Conservation (phyloP, 2,797 vertebrate species). For the Decapterus maruadsi region DNA sequence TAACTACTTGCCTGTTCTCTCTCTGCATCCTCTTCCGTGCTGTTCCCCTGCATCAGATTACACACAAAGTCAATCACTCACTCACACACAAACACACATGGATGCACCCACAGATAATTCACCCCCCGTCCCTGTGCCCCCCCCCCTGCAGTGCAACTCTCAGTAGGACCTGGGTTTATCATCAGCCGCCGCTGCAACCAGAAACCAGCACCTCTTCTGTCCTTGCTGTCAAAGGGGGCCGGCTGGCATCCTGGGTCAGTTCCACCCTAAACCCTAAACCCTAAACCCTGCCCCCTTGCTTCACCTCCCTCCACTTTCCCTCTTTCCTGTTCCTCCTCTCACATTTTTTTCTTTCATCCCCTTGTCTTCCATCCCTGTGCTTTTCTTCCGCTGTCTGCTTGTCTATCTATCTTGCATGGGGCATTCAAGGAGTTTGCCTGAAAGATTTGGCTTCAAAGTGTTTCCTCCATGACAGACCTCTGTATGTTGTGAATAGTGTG, state of each 20-base stretch:
- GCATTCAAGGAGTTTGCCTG: slow-evolving; percentile 6
- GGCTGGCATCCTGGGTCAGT: slow-evolving; percentile 65
- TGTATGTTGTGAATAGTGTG: slow-evolving; percentile 31
- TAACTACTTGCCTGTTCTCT: slow-evolving; percentile 9
- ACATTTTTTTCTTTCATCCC: slow-evolving; percentile 7
- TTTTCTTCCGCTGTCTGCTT: slow-evolving; percentile 34
- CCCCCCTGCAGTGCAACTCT: slow-evolving; percentile 40
- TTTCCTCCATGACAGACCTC: slow-evolving; percentile 25
- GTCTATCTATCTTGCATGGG: slow-evolving; percentile 29
- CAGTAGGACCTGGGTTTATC: slow-evolving; percentile 60
- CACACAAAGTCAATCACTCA: slow-evolving; percentile 20
- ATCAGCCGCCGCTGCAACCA: slow-evolving; percentile 52
- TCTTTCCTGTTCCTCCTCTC: background rate
- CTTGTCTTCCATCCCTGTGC: background rate
- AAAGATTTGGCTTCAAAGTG: slow-evolving; percentile 44
- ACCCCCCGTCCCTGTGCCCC: background rate
- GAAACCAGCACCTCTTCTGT: slow-evolving; percentile 65
- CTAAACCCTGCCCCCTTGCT: slow-evolving; percentile 10
- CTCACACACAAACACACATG: slow-evolving; percentile 6
- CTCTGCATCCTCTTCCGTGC: slow-evolving; percentile 8
- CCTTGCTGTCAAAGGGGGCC: slow-evolving; percentile 62
- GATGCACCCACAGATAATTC: slow-evolving; percentile 23
- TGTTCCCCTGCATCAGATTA: slow-evolving; percentile 24
- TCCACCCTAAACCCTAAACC: slow-evolving; percentile 52
- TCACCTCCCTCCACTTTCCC: slow-evolving; percentile 22